phyloP scores from a whole-genome alignment of 2,888 invertebrate genomes.

The Zaprionus bogoriensis region DNA sequence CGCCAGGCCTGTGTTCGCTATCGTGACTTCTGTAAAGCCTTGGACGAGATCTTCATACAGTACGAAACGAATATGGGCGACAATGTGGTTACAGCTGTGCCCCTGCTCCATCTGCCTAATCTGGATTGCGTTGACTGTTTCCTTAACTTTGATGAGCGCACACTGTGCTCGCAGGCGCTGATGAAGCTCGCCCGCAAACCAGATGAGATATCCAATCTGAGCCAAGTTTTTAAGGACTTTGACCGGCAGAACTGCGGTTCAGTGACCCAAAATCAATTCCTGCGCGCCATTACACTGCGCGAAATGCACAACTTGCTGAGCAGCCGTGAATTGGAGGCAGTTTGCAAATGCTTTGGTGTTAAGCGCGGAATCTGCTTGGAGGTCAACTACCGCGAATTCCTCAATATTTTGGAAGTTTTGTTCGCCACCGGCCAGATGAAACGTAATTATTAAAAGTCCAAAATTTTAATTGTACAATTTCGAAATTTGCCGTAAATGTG shows the following conservation, averaged over 20 bases:
- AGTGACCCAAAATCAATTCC: constrained; percentile 86
- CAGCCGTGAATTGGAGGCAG: constrained; percentile 87
- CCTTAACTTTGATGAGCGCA: constrained; percentile 89
- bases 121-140: constrained; percentile 86
- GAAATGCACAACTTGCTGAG: constrained; percentile 87
- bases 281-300: constrained; percentile 87
- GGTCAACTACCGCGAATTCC: constrained; percentile 89
- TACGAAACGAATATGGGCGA: constrained; percentile 86
- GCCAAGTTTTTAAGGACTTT: constrained; percentile 88
- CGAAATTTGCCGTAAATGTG: constrained; percentile 35
- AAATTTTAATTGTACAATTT: constrained; percentile 1
- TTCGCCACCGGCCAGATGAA: constrained; percentile 84
- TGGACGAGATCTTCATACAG: constrained; percentile 89
- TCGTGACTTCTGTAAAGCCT: constrained; percentile 86
- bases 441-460: constrained; percentile 70
- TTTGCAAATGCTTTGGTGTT: constrained; percentile 89
- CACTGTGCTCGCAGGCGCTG: constrained; percentile 86
- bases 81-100: constrained; percentile 87
- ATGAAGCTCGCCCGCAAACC: constrained; percentile 87
- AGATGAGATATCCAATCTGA: constrained; percentile 87
- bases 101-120: constrained; percentile 88
- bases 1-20: constrained; percentile 87
- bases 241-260: constrained; percentile 88
- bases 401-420: constrained; percentile 87
- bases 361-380: constrained; percentile 85